These are phyloP conservation scores for Hirtodrosophila confusa DNA, from an alignment of 2,888 invertebrate genomes.

Conservation along the genomic window DNA sequence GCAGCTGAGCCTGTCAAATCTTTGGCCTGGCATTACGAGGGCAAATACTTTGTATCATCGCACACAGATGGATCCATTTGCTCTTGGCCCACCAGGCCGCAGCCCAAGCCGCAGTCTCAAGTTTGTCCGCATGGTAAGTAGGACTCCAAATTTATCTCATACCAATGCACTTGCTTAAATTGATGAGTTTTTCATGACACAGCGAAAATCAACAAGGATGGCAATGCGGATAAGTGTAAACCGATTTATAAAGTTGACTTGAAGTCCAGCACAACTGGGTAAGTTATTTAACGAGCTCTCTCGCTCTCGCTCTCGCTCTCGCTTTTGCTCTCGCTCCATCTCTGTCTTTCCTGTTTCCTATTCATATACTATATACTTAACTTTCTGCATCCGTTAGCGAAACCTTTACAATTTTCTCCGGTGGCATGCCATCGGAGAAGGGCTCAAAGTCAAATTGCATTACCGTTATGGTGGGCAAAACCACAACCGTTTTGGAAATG, in stretches of 20 bases:
- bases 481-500: conserved; percentile 99
- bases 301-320: no score
- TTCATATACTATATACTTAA: background rate
- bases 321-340: background rate
- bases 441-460: conserved; percentile 96
- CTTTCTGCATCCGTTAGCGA: conserved; percentile 87
- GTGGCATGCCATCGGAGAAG: conserved; percentile 96
- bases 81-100: conserved; percentile 93
- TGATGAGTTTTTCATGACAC: conserved; percentile 14
- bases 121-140: conserved; percentile 95
- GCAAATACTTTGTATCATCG: conserved; percentile 97
- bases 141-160: background rate
- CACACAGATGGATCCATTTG: conserved; percentile 98
- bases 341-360: background rate
- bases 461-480: conserved; percentile 97
- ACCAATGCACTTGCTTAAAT: background rate
- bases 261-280: conserved; percentile 90
- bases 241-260: conserved; percentile 98
- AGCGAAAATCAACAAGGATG: conserved; percentile 93
- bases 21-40: conserved; percentile 98
- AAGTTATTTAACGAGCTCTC: conserved; percentile 18
- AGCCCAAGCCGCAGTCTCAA: conserved; percentile 91
- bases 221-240: conserved; percentile 96
- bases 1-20: conserved; percentile 92
- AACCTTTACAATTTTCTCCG: conserved; percentile 97